These are phyloP conservation scores for Mercenaria mercenaria DNA, from an alignment of 1,140 invertebrate species.

Conservation along the genomic window DNA sequence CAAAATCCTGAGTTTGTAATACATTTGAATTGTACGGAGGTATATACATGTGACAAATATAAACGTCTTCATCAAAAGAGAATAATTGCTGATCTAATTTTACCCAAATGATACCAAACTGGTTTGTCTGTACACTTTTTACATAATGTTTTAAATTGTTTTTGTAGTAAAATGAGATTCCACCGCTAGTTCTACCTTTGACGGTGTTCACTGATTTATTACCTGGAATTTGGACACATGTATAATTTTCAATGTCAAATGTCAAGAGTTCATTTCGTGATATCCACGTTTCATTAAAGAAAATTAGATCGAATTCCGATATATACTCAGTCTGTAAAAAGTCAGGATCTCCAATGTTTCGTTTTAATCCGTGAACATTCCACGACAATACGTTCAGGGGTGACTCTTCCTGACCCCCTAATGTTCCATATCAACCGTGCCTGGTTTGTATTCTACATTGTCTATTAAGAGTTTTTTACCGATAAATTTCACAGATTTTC, in stretches of 20 bases:
- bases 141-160: no score
- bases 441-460: not conserved
- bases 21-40: no score
- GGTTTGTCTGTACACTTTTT: no score
- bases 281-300: conserved; percentile 24
- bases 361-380: not conserved
- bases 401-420: conserved; percentile 20
- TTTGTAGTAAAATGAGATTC: no score
- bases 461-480: conserved; percentile 6
- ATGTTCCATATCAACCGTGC: not conserved
- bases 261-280: not conserved
- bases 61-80: no score
- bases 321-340: not conserved
- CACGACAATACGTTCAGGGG: not conserved
- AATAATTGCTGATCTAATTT: no score
- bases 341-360: conserved; percentile 19
- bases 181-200: conserved; percentile 2
- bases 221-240: not conserved
- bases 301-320: not conserved
- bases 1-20: no score
- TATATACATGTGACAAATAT: no score
- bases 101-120: no score
- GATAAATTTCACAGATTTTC: not conserved
- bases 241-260: conserved; percentile 28
- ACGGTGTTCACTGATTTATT: conserved; percentile 20